Evolutionary conservation across 1,140 invertebrate genomes (phyloP).

Genomic region (Euwallacea similis): DNA sequence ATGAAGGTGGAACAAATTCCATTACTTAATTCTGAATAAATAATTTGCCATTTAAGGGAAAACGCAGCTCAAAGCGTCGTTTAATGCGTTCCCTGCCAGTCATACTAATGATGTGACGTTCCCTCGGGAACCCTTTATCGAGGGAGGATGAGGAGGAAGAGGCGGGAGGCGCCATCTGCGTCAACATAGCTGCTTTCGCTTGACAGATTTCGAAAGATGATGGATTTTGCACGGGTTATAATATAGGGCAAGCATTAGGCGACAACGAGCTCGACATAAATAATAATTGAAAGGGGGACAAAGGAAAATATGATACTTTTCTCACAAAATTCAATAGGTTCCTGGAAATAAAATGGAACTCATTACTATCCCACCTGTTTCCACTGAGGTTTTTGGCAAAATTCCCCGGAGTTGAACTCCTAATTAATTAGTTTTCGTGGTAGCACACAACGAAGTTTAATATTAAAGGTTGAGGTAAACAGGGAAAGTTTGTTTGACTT

Average conservation of each 20-base stretch:
- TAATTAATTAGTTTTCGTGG: constrained; percentile 22
- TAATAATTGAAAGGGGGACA: not conserved
- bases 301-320: too few species aligned
- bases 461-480: constrained; percentile 19
- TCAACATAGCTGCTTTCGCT: constrained; percentile 5
- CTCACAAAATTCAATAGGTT: too few species aligned
- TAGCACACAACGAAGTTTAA: constrained; percentile 7
- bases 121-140: constrained; percentile 13
- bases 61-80: not conserved
- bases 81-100: constrained; percentile 13
- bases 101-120: constrained; percentile 17
- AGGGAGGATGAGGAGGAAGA: not conserved
- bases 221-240: constrained; percentile 7
- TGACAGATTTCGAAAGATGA: constrained; percentile 13
- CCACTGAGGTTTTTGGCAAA: too few species aligned
- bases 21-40: too few species aligned
- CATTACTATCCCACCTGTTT: too few species aligned
- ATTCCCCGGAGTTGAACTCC: not conserved
- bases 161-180: constrained; percentile 14
- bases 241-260: not conserved
- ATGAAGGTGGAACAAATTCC: too few species aligned
- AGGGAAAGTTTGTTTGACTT: constrained; percentile 21
- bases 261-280: not conserved
- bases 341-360: not conserved
- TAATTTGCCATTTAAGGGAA: too few species aligned